Base-by-base conservation (phyloP, 2,113 vertebrate species). In the Tetraodon nigroviridis region DNA sequence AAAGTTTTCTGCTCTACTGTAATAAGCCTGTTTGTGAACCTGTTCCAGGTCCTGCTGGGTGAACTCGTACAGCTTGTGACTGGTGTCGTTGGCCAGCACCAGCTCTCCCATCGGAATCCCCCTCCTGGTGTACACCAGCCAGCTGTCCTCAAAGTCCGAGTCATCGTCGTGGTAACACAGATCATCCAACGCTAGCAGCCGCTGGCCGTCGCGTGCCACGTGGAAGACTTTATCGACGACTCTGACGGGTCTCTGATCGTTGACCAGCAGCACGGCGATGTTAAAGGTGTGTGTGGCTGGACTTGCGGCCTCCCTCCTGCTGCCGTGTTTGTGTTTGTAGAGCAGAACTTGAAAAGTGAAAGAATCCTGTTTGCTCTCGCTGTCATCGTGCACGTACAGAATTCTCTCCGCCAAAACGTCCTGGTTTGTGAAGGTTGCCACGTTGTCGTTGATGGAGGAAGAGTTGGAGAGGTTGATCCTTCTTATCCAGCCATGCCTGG, bases 61-160 rank as follows among this genome's bases (percentile, higher is more conserved):
- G 84, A 96, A 95, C 73, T 92, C 90, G 54, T 92, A 95, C 41
- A 96, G 87, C 71, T 88, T 93, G 50, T 89, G 90, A 24, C 56
- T 77, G 10, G 90, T 86, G 66, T 96, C 83, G 29, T 85, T 88
- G 46, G 77, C 80, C 48, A 81, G 73, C 49, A 96, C 93, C 64
- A 96, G 85, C 18, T 95, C 94, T 3, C 94, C 92, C 68, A 92
- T 92, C 0, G 91, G 91, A 81, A 95, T 94, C 27, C 92, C 92
- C 51, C 84, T 73, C 17, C 90, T 74, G 0, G 90, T 94, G 68
- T 94, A 98, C 0, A 96, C 88, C 82, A 97, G 74, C 75, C 92
- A 87, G 2, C 83, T 84, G 52, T 95, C 91, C 41, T 95, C 89
- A 70, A 93, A 97, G 85, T 95, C 92, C 0, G 88, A 88, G 75